Conservation (phyloP, 2,888 invertebrate genomes). For the Mayetiola destructor region DNA sequence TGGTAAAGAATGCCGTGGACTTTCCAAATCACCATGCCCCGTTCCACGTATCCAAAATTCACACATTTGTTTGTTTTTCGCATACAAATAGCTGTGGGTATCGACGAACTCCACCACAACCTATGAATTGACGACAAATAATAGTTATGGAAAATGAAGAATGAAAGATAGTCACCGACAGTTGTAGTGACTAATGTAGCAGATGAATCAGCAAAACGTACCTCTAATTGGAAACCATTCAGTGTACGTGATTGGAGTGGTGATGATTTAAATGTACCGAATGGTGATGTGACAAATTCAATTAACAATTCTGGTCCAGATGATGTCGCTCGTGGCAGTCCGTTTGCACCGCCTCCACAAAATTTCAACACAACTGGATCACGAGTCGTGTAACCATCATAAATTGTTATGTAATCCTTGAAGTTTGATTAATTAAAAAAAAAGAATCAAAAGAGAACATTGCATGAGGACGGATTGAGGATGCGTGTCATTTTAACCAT, state of each 20-base stretch:
- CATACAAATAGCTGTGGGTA: conserved; percentile 65
- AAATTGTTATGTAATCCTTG: conserved; percentile 75
- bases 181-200: background rate
- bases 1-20: conserved; percentile 71
- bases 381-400: conserved; percentile 76
- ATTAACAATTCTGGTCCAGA: conserved; percentile 79
- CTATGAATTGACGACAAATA: conserved; percentile 19
- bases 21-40: conserved; percentile 63
- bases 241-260: conserved; percentile 62
- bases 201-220: conserved; percentile 30
- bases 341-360: conserved; percentile 77
- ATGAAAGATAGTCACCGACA: background rate
- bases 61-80: conserved; percentile 70
- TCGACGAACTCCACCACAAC: conserved; percentile 71
- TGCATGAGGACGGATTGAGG: too few species aligned
- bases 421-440: too few species aligned
- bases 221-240: conserved; percentile 81
- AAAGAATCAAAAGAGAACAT: too few species aligned
- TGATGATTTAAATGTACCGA: conserved; percentile 67
- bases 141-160: background rate
- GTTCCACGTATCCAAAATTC: conserved; percentile 77
- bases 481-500: too few species aligned
- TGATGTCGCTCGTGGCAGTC: conserved; percentile 71
- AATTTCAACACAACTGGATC: conserved; percentile 79
- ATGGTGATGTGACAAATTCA: conserved; percentile 79